A percentile compares a stretch with the other conserved stretches of the same genome.
These are phyloP conservation scores for Spea hammondii DNA, from an alignment of 2,797 vertebrate genomes.

Conservation along the genomic window DNA sequence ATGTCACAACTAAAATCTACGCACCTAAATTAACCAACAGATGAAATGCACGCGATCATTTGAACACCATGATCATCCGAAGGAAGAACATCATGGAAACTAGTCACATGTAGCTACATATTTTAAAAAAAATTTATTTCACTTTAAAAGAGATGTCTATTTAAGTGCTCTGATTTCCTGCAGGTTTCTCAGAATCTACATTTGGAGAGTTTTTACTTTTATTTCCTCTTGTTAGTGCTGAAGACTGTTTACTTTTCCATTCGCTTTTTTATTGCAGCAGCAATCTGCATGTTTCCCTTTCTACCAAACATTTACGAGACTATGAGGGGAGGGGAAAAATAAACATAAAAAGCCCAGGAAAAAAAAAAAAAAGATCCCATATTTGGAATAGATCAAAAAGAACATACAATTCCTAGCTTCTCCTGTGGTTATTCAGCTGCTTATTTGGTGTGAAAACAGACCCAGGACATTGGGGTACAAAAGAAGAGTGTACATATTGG, in stretches of 20 bases:
- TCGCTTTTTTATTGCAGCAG: not conserved
- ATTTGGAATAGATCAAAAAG: slow-evolving; percentile 64
- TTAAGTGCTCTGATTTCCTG: slow-evolving; percentile 25
- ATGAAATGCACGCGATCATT: too few species aligned
- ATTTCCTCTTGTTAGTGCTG: not conserved
- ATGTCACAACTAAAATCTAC: too few species aligned
- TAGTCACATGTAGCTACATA: too few species aligned
- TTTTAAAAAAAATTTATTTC: too few species aligned
- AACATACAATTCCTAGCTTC: slow-evolving; percentile 58
- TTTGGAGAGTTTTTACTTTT: not conserved
- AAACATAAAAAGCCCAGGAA: not conserved
- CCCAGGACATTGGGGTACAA: too few species aligned
- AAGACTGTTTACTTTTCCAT: slow-evolving; percentile 3
- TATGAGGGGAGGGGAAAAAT: not conserved
- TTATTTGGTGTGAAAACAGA: not conserved
- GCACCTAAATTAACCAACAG: too few species aligned
- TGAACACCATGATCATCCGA: too few species aligned
- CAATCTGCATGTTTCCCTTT: slow-evolving; percentile 9
- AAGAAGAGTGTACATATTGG: too few species aligned
- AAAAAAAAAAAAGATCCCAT: slow-evolving; percentile 56
- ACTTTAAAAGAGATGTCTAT: not conserved
- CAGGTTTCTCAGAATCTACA: not conserved
- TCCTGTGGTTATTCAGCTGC: slow-evolving; percentile 52
- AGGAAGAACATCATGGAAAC: too few species aligned
- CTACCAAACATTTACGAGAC: slow-evolving; percentile 9